These are phyloP conservation scores for Ephydatia muelleri DNA, from an alignment of 37 sponge, comb jelly and placozoan species.

Conservation along the genomic window DNA sequence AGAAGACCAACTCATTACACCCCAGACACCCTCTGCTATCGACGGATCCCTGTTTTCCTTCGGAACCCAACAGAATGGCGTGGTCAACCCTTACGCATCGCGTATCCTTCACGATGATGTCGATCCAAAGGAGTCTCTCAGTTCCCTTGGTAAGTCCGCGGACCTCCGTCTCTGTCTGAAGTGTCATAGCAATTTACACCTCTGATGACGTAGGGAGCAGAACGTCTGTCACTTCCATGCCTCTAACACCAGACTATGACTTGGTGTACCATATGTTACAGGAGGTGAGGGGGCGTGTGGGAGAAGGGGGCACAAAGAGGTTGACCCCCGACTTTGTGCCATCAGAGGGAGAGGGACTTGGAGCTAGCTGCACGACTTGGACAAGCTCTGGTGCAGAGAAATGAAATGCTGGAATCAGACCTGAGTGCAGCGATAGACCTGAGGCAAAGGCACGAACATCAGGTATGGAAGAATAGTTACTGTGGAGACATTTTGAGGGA, in stretches of 20 bases:
- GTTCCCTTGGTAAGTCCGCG: neutral
- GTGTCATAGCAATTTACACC: too few relatives aligned
- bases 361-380: slow-evolving; percentile 82
- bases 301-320: neutral
- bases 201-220: neutral
- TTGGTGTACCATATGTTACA: slow-evolving; percentile 12
- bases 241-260: slow-evolving; percentile 18
- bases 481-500: too few relatives aligned
- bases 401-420: slow-evolving; percentile 73
- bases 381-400: slow-evolving; percentile 58
- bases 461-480: too few relatives aligned
- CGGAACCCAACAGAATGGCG: neutral
- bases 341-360: slow-evolving; percentile 76
- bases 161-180: neutral
- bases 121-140: neutral
- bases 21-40: neutral
- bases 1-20: neutral
- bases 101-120: neutral
- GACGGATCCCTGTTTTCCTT: neutral
- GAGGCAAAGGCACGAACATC: slow-evolving; percentile 32
- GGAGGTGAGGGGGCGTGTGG: neutral
- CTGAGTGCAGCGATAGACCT: slow-evolving; percentile 38
- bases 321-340: neutral
- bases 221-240: neutral
- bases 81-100: neutral